phyloP scores from a whole-genome alignment of 2,113 vertebrate genomes.

The Vulpes lagopus region DNA sequence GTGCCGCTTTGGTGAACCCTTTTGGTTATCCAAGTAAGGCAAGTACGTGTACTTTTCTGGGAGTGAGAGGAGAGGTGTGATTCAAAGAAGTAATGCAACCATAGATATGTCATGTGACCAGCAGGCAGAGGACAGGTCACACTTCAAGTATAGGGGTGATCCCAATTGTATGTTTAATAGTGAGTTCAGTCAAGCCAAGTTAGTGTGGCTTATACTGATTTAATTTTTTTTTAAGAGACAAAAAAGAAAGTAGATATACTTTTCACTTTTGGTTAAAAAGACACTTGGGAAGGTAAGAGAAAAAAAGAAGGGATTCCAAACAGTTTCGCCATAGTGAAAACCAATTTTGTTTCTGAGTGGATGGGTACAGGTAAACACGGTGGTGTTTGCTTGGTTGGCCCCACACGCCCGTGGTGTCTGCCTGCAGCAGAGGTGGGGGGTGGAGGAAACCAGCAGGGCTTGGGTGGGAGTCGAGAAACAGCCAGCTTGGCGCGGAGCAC shows the following conservation, averaged over 20 bases:
- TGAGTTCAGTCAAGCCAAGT: background rate
- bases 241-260: background rate
- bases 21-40: background rate
- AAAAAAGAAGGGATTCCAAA: constrained; percentile 14
- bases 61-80: background rate
- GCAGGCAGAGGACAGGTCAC: background rate
- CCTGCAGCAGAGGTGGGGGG: background rate
- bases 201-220: background rate
- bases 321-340: background rate
- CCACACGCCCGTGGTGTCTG: background rate
- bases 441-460: background rate
- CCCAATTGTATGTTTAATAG: background rate
- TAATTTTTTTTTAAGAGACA: background rate
- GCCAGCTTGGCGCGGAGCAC: background rate
- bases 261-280: background rate
- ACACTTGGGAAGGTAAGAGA: background rate
- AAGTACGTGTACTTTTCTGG: background rate
- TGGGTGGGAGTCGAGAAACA: background rate
- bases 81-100: constrained; percentile 23
- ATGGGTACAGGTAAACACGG: background rate
- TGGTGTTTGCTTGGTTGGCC: background rate
- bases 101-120: too few species aligned
- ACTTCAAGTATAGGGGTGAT: background rate
- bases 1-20: background rate
- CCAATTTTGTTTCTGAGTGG: background rate